Evolutionary conservation across 2,113 vertebrate genomes (phyloP).

Genomic region (Grammomys surdaster): DNA sequence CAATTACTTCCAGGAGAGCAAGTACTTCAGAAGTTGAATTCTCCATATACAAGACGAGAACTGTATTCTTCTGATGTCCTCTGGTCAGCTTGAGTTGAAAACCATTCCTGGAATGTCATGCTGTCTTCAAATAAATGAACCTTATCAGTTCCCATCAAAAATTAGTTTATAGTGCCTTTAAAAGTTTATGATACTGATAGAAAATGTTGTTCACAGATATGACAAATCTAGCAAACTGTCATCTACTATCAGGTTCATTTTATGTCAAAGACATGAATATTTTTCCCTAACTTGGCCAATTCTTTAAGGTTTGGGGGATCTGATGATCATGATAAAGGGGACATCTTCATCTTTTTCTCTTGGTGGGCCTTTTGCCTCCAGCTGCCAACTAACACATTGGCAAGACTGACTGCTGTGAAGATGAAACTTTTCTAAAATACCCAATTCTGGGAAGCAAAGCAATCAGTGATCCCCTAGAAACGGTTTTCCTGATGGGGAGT

Average conservation of each 20-base stretch:
- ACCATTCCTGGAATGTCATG: background rate
- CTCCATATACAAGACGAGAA: background rate
- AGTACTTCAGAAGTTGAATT: background rate
- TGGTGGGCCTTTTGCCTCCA: background rate
- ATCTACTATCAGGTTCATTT: background rate
- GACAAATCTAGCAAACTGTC: constrained; percentile 25
- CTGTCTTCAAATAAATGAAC: background rate
- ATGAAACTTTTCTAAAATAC: constrained; percentile 13
- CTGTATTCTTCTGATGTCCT: background rate
- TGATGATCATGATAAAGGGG: constrained; percentile 35
- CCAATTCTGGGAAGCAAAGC: background rate
- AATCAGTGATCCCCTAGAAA: background rate
- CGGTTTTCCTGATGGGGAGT: background rate
- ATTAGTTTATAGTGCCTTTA: background rate
- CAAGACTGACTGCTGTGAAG: background rate
- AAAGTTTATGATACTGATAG: background rate
- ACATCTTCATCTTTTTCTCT: constrained; percentile 15
- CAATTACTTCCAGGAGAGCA: background rate
- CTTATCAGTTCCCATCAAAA: background rate
- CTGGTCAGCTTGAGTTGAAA: background rate
- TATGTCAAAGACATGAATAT: background rate
- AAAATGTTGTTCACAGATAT: background rate
- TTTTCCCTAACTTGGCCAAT: background rate
- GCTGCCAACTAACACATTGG: background rate
- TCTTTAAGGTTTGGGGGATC: constrained; percentile 11